Percentiles rank a stretch among this genome's conserved stretches.
phyloP scores from a whole-genome alignment of 2,888 invertebrate genomes.

The Ophraella communa region DNA sequence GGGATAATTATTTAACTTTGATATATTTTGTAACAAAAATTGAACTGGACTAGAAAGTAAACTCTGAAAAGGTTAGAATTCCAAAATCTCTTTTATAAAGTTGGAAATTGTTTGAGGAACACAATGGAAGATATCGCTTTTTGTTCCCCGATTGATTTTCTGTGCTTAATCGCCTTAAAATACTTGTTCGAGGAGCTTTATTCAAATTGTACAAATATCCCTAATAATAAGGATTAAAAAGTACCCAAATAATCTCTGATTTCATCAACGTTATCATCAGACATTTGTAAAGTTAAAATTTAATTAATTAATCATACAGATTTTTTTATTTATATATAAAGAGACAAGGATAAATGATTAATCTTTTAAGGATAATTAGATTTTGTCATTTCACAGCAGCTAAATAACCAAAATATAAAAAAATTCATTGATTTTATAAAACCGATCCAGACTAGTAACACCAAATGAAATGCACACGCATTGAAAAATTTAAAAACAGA shows the following conservation, averaged over 20 bases:
- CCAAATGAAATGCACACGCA: no score
- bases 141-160: neutral
- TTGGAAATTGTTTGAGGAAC: conserved; percentile 5
- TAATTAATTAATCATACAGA: no score
- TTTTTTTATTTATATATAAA: no score
- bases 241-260: neutral
- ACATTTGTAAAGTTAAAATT: neutral
- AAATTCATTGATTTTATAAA: no score
- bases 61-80: conserved; percentile 3
- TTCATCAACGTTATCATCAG: neutral
- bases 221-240: neutral
- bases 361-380: no score
- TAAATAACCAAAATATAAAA: no score
- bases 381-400: no score
- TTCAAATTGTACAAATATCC: neutral
- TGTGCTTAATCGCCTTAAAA: neutral
- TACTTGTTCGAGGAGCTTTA: neutral
- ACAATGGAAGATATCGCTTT: neutral
- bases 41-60: neutral
- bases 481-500: no score
- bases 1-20: no score
- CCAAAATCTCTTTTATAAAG: neutral
- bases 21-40: no score
- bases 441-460: no score
- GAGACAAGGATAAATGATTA: no score